These are phyloP conservation scores for Drosophila affinis DNA, from an alignment of 2,888 invertebrate genomes.

Conservation along the genomic window DNA sequence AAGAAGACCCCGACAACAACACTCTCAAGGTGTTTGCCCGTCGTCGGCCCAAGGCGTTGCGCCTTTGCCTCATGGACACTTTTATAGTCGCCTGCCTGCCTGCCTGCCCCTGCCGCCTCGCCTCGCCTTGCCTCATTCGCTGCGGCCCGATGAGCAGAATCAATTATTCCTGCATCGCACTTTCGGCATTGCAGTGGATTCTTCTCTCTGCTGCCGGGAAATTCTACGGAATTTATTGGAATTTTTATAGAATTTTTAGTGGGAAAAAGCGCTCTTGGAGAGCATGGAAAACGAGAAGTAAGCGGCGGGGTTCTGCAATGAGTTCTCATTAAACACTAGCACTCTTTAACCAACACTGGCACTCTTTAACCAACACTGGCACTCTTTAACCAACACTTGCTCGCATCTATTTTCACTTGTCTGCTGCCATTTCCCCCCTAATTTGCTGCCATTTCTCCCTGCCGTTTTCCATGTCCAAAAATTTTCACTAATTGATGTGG, in stretches of 20 bases:
- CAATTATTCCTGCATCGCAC: conserved; percentile 61
- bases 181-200: conserved; percentile 9
- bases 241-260: conserved; percentile 15
- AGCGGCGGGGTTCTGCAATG: neutral
- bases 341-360: neutral
- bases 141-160: conserved; percentile 59
- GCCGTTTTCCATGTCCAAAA: neutral
- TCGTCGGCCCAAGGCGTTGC: conserved; percentile 36
- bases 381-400: neutral
- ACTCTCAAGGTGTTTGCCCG: conserved; percentile 19
- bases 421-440: too few species aligned
- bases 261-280: neutral
- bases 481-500: conserved; percentile 3
- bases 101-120: conserved; percentile 57
- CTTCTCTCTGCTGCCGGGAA: neutral
- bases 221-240: neutral
- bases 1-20: conserved; percentile 2
- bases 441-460: neutral
- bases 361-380: neutral
- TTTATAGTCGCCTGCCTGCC: conserved; percentile 59
- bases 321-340: neutral
- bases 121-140: conserved; percentile 55
- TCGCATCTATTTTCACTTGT: neutral
- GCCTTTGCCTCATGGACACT: conserved; percentile 58
- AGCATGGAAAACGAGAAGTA: neutral